Base-by-base conservation (phyloP, 2,888 invertebrate species). In the Protonemura montana region DNA sequence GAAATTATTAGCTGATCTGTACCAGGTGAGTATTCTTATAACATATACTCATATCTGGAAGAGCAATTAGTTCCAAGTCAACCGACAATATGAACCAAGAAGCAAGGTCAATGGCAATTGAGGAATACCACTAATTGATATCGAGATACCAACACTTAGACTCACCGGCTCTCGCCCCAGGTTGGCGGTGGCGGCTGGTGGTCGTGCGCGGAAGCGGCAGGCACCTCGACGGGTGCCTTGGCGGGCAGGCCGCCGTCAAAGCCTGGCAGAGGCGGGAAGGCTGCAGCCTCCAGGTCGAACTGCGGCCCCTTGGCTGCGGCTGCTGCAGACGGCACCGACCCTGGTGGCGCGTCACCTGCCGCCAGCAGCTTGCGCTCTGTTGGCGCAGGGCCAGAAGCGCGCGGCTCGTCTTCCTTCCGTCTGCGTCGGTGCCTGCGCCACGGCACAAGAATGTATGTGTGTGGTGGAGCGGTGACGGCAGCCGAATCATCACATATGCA, bases 241-340 rank as follows among this genome's bases (percentile, higher is more conserved):
- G 59, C 13, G n/a, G 81, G 29, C 86, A 85, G 86, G n/a, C 91
- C 92, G 89, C 88, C 90, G 88, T 92, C 92, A 87, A 93, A 91
- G 90, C 96, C 95, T 87, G 96, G 96, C 90, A 96, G 92, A 87
- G 96, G 96, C 88, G 96, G 96, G 91, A 96, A 96, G 86, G 96
- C 95, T 85, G 95, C 94, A 87, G 95, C 95, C 91, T 95, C 96
- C 89, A 96, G 92, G 91, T 96, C 96, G 91, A 96, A 96, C 90
- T 95, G 94, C 77, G 94, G 93, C 87, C 94, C 92, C 91, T 92
- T 90, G 87, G 91, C 91, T 89, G 90, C 92, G 87, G 92, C 92
- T 85, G 92, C 90, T 86, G 87, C 89, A 76, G 86, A 81, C 88
- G 89, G 86, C 87, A 86, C 76, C 86, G 80, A 81, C 85, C 81